phyloP scores from a whole-genome alignment of 1,140 invertebrate genomes.

The Hyles vespertilio region DNA sequence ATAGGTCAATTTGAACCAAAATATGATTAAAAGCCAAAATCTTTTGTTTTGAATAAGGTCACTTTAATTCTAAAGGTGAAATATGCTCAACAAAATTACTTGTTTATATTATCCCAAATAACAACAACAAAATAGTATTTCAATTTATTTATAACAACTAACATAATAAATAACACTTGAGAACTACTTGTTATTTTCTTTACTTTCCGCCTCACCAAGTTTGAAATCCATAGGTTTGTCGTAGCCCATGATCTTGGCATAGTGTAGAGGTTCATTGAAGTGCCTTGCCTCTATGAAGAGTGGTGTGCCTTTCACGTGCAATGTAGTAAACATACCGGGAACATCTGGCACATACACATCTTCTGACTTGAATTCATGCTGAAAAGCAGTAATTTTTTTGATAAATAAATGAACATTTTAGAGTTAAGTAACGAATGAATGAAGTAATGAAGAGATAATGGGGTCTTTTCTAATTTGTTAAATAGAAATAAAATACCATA shows the following conservation, averaged over 20 bases:
- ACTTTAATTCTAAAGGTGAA: no score
- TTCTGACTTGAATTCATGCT: slow-evolving; percentile 84
- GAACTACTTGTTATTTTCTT: slow-evolving; percentile 37
- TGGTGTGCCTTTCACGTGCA: slow-evolving; percentile 81
- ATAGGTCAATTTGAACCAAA: no score
- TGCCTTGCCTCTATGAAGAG: slow-evolving; percentile 84
- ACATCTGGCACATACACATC: slow-evolving; percentile 88
- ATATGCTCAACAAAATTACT: neutral
- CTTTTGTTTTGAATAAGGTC: no score
- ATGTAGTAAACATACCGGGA: slow-evolving; percentile 88
- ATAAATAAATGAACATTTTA: slow-evolving; percentile 7
- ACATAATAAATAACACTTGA: slow-evolving; percentile 17
- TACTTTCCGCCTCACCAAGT: slow-evolving; percentile 56
- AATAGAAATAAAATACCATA: no score
- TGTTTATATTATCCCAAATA: neutral
- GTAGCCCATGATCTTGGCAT: slow-evolving; percentile 90
- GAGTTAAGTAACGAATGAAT: neutral
- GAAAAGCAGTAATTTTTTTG: slow-evolving; percentile 45
- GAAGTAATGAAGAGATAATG: neutral
- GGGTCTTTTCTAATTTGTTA: no score
- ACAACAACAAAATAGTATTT: slow-evolving; percentile 6
- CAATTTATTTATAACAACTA: slow-evolving; percentile 4
- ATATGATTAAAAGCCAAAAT: no score
- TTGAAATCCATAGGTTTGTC: slow-evolving; percentile 92
- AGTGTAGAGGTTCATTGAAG: slow-evolving; percentile 84